Evolutionary conservation across 1,140 invertebrate species (phyloP).

Genomic region (Diabrotica undecimpunctata): DNA sequence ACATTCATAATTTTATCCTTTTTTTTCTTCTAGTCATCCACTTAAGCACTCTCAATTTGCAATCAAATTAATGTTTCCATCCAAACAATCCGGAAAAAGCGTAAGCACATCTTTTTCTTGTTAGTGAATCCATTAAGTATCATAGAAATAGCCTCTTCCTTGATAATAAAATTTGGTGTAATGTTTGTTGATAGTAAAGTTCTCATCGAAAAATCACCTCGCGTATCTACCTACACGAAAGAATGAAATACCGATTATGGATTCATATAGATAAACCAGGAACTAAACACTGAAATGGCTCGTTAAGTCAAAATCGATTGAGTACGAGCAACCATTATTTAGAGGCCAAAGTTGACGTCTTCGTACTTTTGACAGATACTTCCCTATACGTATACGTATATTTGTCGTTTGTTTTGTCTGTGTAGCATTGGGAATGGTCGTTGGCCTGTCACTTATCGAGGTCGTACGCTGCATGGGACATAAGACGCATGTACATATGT

Average conservation of each 20-base stretch:
- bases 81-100: no score
- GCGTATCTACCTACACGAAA: neutral
- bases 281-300: neutral
- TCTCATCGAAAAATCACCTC: neutral
- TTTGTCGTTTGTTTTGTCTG: neutral
- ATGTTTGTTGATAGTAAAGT: neutral
- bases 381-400: neutral
- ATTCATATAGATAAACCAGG: neutral
- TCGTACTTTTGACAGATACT: neutral
- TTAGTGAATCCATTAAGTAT: no score
- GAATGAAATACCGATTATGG: neutral
- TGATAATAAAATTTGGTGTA: no score
- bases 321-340: neutral
- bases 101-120: no score
- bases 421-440: slow-evolving; percentile 2
- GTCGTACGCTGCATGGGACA: neutral
- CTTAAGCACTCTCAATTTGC: no score
- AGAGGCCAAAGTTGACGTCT: neutral
- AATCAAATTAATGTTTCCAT: no score
- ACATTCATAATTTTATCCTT: no score
- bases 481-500: neutral
- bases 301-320: neutral
- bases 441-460: slow-evolving; percentile 1
- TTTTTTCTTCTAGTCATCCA: no score
- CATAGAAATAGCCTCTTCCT: no score